Evolutionary conservation across 2,888 invertebrate species (phyloP).

Genomic region (Lingula anatina): DNA sequence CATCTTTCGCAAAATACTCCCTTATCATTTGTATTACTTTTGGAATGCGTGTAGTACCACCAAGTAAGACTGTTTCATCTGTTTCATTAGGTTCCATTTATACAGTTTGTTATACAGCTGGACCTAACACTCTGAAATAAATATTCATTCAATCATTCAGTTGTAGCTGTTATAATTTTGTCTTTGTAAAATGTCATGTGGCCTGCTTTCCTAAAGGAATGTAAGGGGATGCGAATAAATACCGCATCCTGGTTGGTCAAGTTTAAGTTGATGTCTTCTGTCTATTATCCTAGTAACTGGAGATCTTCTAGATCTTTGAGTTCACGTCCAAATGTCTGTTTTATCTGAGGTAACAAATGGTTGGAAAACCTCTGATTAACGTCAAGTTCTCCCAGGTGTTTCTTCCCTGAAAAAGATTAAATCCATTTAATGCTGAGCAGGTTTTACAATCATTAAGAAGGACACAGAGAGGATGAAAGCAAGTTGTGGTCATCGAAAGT

Average conservation of each 20-base stretch:
- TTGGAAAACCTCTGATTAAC: slow-evolving; percentile 54
- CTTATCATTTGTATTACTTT: slow-evolving; percentile 51
- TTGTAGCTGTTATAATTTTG: slow-evolving; percentile 46
- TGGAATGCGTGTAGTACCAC: slow-evolving; percentile 56
- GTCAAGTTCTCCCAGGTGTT: slow-evolving; percentile 56
- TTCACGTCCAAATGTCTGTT: slow-evolving; percentile 26
- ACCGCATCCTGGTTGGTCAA: slow-evolving; percentile 36
- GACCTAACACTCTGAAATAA: slow-evolving; percentile 53
- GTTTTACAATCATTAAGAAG: too few species aligned
- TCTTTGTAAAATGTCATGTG: slow-evolving; percentile 22
- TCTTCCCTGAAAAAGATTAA: slow-evolving; percentile 54
- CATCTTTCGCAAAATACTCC: slow-evolving; percentile 48
- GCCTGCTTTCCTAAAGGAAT: slow-evolving; percentile 29
- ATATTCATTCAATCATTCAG: slow-evolving; percentile 53
- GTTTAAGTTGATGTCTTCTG: slow-evolving; percentile 52
- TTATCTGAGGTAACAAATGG: slow-evolving; percentile 36
- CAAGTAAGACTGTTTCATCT: slow-evolving; percentile 56
- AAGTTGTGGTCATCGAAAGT: too few species aligned
- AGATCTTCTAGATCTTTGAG: slow-evolving; percentile 51
- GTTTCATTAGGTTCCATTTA: slow-evolving; percentile 44
- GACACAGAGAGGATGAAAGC: too few species aligned
- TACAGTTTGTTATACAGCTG: slow-evolving; percentile 51
- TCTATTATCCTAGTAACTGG: slow-evolving; percentile 49
- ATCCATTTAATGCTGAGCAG: too few species aligned
- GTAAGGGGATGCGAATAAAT: slow-evolving; percentile 37